Percentiles rank a stretch among this genome's conserved stretches.
phyloP scores from a whole-genome alignment of 2,888 invertebrate species.

The Lepidocyrtoides sp. region DNA sequence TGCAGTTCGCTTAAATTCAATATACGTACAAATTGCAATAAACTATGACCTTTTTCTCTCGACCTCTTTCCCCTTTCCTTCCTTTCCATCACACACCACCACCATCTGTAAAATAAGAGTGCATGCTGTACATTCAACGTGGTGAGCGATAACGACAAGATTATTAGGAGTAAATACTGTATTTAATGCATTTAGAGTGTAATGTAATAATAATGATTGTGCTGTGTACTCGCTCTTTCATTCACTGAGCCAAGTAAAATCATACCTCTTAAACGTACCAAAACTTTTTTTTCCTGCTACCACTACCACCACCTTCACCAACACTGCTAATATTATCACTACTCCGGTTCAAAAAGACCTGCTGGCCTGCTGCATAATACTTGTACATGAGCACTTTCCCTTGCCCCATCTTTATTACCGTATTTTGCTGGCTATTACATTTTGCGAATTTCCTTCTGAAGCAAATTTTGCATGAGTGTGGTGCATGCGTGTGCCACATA shows the following conservation, averaged over 20 bases:
- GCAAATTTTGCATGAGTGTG: constrained; percentile 64
- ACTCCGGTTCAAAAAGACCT: constrained; percentile 11
- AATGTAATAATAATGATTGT: constrained; percentile 68
- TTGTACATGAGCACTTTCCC: constrained; percentile 43
- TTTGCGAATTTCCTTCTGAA: constrained; percentile 64
- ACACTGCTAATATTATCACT: constrained; percentile 6
- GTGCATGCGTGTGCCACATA: constrained; percentile 27
- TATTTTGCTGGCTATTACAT: constrained; percentile 53
- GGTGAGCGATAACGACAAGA: constrained; percentile 32
- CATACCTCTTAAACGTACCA: background rate
- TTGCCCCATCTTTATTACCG: constrained; percentile 55
- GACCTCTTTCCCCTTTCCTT: constrained; percentile 34
- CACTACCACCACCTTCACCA: background rate
- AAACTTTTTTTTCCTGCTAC: background rate
- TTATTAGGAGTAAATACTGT: constrained; percentile 58
- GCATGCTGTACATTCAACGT: background rate
- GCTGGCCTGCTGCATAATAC: background rate
- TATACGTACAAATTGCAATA: constrained; percentile 1
- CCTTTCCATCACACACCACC: background rate
- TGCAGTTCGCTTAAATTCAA: constrained; percentile 17
- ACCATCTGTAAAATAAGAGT: background rate
- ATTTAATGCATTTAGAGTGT: constrained; percentile 58
- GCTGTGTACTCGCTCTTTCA: constrained; percentile 38
- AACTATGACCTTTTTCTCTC: constrained; percentile 54
- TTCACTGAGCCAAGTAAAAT: background rate